A percentile compares a stretch with the other conserved stretches of the same genome.
Conservation (phyloP, 2,797 vertebrate genomes). For the Amazonetta brasiliensis region DNA sequence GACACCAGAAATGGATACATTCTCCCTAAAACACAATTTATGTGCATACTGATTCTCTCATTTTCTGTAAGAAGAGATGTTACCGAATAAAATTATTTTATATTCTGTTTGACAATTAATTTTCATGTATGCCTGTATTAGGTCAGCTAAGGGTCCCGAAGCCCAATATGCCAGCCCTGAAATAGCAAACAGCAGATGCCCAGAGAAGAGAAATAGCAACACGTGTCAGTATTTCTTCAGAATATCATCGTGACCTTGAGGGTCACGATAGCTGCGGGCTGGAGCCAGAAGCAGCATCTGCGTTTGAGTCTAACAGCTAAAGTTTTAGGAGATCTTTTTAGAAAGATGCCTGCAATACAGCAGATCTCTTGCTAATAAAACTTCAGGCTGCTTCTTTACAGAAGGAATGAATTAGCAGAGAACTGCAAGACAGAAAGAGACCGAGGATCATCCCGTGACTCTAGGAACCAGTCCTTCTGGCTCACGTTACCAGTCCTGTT, state of each 20-base stretch:
- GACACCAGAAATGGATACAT: background rate
- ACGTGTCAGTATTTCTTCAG: background rate
- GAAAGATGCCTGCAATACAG: background rate
- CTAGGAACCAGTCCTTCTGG: background rate
- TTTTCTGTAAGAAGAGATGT: background rate
- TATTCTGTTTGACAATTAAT: background rate
- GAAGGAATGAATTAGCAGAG: background rate
- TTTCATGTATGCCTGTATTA: background rate
- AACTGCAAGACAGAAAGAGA: background rate
- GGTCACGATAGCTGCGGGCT: background rate
- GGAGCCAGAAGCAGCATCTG: background rate
- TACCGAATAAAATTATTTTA: background rate
- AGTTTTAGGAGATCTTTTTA: background rate
- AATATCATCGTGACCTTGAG: background rate
- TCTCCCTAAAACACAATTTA: background rate
- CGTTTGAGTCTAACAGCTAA: background rate
- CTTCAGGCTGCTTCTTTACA: background rate
- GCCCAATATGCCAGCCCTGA: background rate
- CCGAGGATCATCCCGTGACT: background rate
- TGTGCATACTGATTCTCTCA: accelerated
- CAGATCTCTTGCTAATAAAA: background rate
- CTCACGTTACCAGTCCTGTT: background rate
- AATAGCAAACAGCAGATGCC: background rate
- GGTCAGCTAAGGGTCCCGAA: background rate
- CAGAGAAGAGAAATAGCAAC: background rate